Evolutionary conservation across 2,797 vertebrate genomes (phyloP), one percentile per base, ranked within the genome.

Genomic region (Podarcis siculus): DNA sequence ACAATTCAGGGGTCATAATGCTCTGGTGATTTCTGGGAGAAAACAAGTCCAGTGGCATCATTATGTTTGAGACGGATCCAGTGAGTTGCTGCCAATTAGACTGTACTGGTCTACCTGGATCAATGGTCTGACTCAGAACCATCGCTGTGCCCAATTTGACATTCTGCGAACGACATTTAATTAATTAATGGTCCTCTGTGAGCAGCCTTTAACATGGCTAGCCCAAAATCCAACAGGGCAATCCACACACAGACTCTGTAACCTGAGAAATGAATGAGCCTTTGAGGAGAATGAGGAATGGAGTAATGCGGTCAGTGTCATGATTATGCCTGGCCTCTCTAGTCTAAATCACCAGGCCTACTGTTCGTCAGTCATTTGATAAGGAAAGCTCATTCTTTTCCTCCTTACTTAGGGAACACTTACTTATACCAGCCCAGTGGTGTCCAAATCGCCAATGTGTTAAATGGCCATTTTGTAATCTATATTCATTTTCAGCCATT

Each of bases 391-490:
- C 4, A 5, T 49, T 49, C 10, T 49, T 49, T 49, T 49, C 45
- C 45, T 49, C 45, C 45, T 49, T 49, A 49, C 45, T 49, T 49
- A 49, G 45, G 45, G 45, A 12, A 49, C 45, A 27, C 27, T 25
- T 61, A 49, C 37, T 27, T 12, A 15, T 23, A 13, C 80, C 92
- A 89, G 88, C 87, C 91, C 80, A 91, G 86, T 64, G 87, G 15
- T 45, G 49, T 10, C 92, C 92, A 45, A 92, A 91, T 92, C 92
- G 92, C 73, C 89, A 35, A 92, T 87, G 87, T 93, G 19, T 92
- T 91, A 85, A 92, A 86, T 5, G 1, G 49, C 67, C 93, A 93
- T 94, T 91, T 91, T 2, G 69, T 88, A 92, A 89, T 91, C 93
- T 90, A 92, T 90, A 92, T 78, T 77, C 58, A 77, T 88, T 95